Evolutionary conservation across 1,140 invertebrate species (phyloP).

Genomic region (Drosophila athabasca): DNA sequence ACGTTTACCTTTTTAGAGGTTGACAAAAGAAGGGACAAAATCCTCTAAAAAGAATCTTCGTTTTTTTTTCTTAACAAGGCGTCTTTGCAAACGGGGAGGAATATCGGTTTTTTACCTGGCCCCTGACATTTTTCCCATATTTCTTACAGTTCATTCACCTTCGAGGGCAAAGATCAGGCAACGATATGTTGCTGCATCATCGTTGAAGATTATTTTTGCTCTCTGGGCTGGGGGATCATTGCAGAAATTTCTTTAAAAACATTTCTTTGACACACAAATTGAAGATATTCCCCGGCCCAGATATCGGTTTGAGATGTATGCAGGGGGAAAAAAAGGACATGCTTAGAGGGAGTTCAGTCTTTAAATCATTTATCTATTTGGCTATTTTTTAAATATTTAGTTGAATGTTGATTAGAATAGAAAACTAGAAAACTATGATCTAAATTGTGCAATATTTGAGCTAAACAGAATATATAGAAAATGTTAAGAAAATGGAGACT

Average conservation of each 20-base stretch:
- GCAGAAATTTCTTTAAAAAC: slow-evolving; percentile 9
- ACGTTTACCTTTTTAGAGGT: slow-evolving; percentile 27
- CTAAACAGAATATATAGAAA: too few relatives aligned
- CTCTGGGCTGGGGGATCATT: slow-evolving; percentile 17
- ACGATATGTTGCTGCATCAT: slow-evolving; percentile 19
- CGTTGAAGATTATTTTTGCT: slow-evolving; percentile 24
- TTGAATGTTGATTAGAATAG: too few relatives aligned
- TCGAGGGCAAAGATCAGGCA: slow-evolving; percentile 15
- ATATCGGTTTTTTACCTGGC: slow-evolving; percentile 53
- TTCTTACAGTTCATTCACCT: slow-evolving; percentile 64
- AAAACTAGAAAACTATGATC: too few relatives aligned
- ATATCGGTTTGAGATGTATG: too few relatives aligned
- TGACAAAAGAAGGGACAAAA: slow-evolving; percentile 57
- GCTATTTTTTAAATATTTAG: too few relatives aligned
- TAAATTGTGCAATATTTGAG: too few relatives aligned
- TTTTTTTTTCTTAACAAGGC: slow-evolving; percentile 30
- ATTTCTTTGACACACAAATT: neutral
- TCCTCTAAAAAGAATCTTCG: slow-evolving; percentile 32
- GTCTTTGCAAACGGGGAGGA: slow-evolving; percentile 23
- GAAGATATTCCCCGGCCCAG: too few relatives aligned
- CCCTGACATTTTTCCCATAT: slow-evolving; percentile 41
- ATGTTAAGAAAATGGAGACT: too few relatives aligned
- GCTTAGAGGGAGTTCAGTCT: too few relatives aligned
- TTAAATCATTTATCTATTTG: too few relatives aligned
- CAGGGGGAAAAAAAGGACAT: too few relatives aligned